These are phyloP conservation scores for Nasonia longicornis DNA, from an alignment of 1,140 invertebrate genomes.

Conservation along the genomic window DNA sequence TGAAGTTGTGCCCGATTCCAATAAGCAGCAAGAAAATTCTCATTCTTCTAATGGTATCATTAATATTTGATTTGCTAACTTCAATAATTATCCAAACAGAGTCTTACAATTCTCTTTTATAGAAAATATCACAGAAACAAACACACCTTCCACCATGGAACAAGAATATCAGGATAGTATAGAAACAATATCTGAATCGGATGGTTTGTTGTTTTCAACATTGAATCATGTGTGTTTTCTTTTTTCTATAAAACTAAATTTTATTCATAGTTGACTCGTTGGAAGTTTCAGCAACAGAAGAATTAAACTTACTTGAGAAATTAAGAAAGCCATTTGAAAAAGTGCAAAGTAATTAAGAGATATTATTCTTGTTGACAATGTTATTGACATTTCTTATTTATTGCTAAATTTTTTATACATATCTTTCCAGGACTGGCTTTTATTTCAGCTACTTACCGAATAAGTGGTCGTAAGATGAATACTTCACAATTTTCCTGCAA, in stretches of 20 bases:
- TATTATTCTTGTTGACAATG: background rate
- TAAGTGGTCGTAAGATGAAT: no score
- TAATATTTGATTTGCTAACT: background rate
- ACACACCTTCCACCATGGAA: no score
- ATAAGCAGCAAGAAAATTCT: background rate
- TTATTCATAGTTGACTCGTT: background rate
- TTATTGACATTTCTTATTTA: background rate
- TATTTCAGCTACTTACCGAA: no score
- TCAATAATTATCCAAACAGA: no score
- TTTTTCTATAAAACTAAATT: background rate
- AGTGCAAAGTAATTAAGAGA: background rate
- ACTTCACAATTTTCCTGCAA: no score
- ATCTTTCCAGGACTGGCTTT: no score
- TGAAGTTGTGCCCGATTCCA: background rate
- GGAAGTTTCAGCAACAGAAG: background rate
- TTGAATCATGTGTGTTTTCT: background rate
- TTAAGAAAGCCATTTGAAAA: background rate
- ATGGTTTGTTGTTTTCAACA: background rate
- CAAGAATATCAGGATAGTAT: no score
- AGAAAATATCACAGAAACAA: no score
- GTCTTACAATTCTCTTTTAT: no score
- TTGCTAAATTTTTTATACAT: no score
- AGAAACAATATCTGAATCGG: no score
- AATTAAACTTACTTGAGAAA: background rate
- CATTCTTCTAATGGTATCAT: background rate